A percentile compares a stretch with the other conserved stretches of the same genome.
phyloP scores from a whole-genome alignment of 2,797 vertebrate species.

The Rhinogobio ventralis region DNA sequence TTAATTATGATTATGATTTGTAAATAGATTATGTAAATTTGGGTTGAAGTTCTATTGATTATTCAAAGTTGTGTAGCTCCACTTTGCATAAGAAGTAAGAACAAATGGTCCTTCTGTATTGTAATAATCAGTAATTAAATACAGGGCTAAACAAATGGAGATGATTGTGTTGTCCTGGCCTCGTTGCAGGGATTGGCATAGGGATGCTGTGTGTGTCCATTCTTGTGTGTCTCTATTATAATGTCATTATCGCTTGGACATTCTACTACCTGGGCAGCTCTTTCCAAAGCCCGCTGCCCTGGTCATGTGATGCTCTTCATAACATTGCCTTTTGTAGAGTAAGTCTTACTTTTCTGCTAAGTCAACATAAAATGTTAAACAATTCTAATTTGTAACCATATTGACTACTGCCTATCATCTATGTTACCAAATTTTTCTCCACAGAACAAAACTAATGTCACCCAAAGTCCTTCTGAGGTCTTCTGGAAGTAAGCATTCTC shows the following conservation, averaged over 20 bases:
- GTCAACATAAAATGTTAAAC: neutral
- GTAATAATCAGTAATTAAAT: neutral
- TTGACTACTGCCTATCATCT: neutral
- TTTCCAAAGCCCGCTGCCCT: constrained; percentile 87
- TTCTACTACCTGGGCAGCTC: constrained; percentile 87
- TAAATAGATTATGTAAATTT: neutral
- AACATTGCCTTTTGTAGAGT: constrained; percentile 76
- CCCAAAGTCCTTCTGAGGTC: constrained; percentile 78
- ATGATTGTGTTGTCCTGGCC: constrained; percentile 4
- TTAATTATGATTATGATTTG: neutral
- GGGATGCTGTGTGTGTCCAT: constrained; percentile 85
- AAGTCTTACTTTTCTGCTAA: constrained; percentile 28
- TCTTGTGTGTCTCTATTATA: constrained; percentile 86
- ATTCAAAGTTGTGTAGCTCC: neutral
- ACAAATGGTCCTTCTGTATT: neutral
- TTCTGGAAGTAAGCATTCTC: constrained; percentile 86
- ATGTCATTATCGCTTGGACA: constrained; percentile 87
- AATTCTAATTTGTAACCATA: neutral
- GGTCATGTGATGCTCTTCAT: constrained; percentile 74
- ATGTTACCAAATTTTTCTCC: neutral
- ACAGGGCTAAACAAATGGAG: neutral
- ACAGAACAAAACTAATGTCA: constrained; percentile 62
- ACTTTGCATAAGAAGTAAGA: neutral
- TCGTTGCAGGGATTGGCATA: constrained; percentile 81
- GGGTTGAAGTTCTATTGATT: neutral